phyloP scores from a whole-genome alignment of 1,140 invertebrate genomes.

The Penaeus japonicus region DNA sequence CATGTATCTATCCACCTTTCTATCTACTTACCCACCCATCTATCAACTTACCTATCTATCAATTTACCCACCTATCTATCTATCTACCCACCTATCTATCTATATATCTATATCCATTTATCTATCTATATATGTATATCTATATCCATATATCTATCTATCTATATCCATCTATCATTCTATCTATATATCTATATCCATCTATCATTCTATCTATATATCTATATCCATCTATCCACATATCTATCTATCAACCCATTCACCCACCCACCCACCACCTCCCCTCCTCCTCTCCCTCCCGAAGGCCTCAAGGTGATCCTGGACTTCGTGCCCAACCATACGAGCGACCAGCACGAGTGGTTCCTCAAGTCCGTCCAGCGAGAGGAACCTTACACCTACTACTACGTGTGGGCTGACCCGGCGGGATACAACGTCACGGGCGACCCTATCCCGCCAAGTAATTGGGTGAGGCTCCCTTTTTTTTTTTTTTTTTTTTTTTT shows the following conservation, averaged over 20 bases:
- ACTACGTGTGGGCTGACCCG: slow-evolving; percentile 57
- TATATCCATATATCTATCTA: no score
- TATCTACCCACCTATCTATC: no score
- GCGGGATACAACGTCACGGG: slow-evolving; percentile 2
- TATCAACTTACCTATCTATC: no score
- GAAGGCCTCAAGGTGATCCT: slow-evolving; percentile 70
- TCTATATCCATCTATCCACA: background rate
- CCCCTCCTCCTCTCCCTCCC: background rate
- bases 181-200: no score
- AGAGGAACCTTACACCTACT: slow-evolving; percentile 42
- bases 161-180: no score
- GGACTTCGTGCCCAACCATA: slow-evolving; percentile 81
- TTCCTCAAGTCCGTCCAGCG: slow-evolving; percentile 37
- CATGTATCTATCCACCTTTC: no score
- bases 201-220: no score
- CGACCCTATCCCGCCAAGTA: slow-evolving; percentile 43
- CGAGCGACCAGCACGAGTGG: slow-evolving; percentile 55
- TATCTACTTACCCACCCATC: no score
- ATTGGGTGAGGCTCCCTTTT: slow-evolving; percentile 62
- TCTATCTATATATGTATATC: no score
- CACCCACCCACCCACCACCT: background rate
- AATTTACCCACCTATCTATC: no score
- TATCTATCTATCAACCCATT: background rate
- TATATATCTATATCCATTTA: no score
- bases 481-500: no score